Conservation (phyloP, 2,888 invertebrate genomes). For the Tyria jacobaeae region DNA sequence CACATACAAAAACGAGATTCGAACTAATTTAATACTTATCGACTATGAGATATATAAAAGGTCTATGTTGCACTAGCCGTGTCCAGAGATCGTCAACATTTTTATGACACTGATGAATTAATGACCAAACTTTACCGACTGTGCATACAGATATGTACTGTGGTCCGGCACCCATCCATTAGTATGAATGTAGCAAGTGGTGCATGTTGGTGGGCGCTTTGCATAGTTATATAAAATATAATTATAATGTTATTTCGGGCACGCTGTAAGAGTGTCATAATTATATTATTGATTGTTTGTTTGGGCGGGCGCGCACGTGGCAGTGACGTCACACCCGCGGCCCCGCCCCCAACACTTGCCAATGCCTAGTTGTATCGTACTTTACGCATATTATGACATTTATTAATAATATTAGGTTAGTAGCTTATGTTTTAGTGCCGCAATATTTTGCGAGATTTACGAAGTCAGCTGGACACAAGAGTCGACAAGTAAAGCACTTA, state of each 20-base stretch:
- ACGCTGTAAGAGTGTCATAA: slow-evolving; percentile 73
- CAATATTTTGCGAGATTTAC: slow-evolving; percentile 42
- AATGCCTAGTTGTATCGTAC: slow-evolving; percentile 76
- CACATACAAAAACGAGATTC: no score
- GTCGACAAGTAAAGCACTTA: slow-evolving; percentile 14
- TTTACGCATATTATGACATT: slow-evolving; percentile 65
- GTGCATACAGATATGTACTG: background rate
- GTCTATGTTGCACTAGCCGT: no score
- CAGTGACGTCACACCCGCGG: slow-evolving; percentile 20
- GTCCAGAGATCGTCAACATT: no score
- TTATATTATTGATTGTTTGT: slow-evolving; percentile 57
- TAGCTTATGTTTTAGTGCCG: slow-evolving; percentile 48
- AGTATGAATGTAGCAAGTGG: background rate
- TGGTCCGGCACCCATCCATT: background rate
- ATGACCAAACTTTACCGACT: background rate
- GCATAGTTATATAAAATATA: background rate
- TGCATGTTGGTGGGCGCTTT: slow-evolving; percentile 2
- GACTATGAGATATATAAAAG: background rate
- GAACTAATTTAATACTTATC: no score
- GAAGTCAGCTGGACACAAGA: slow-evolving; percentile 33
- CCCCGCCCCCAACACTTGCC: slow-evolving; percentile 73
- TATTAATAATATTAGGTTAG: slow-evolving; percentile 34
- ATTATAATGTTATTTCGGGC: slow-evolving; percentile 45
- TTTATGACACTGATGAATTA: no score
- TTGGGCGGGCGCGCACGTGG: slow-evolving; percentile 43